These are phyloP conservation scores for Octopus bimaculoides DNA, from an alignment of 1,140 invertebrate species.

Conservation along the genomic window DNA sequence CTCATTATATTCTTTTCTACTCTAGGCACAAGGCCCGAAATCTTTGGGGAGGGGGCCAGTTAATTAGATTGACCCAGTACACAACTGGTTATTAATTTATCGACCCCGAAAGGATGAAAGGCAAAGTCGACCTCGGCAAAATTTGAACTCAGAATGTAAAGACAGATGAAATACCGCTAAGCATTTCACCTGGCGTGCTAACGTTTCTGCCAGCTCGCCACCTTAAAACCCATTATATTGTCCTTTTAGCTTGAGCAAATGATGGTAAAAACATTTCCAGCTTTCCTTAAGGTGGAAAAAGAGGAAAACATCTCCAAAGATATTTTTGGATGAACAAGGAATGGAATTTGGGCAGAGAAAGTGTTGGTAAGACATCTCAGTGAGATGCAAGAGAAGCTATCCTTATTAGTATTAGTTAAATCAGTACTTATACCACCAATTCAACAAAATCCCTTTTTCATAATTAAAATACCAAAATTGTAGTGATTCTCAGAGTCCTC, in stretches of 20 bases:
- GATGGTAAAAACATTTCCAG: background rate
- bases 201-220: too few relatives aligned
- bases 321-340: background rate
- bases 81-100: too few relatives aligned
- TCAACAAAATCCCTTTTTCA: background rate
- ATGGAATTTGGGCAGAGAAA: background rate
- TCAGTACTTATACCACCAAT: background rate
- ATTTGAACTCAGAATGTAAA: too few relatives aligned
- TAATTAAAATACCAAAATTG: background rate
- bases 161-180: too few relatives aligned
- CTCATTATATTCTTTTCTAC: background rate
- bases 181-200: too few relatives aligned
- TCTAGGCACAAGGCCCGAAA: too few relatives aligned
- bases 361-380: background rate
- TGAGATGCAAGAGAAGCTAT: background rate
- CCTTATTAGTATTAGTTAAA: slow-evolving; percentile 4
- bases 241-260: background rate
- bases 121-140: too few relatives aligned
- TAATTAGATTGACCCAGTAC: too few relatives aligned
- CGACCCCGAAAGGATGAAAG: too few relatives aligned
- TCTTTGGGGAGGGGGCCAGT: too few relatives aligned
- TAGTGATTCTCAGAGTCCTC: background rate
- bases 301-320: background rate
- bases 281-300: background rate
- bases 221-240: too few relatives aligned